phyloP scores from a whole-genome alignment of 2,113 vertebrate genomes.

The Sialia sialis region DNA sequence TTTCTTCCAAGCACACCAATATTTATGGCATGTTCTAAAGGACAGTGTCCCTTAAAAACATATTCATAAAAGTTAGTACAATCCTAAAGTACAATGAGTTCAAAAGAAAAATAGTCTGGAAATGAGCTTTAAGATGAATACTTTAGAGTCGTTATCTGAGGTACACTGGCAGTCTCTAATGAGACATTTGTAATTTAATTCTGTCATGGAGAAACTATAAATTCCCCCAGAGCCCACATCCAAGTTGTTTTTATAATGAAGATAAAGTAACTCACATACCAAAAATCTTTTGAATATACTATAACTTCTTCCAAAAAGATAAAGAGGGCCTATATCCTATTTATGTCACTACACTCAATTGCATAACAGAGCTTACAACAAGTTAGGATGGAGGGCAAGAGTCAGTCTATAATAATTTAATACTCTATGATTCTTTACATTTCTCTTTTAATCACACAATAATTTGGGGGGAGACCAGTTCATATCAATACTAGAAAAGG shows the following conservation, averaged over 20 bases:
- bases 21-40: conserved; percentile 44
- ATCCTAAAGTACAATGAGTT: background rate
- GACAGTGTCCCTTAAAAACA: conserved; percentile 27
- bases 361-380: conserved; percentile 58
- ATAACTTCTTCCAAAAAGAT: conserved; percentile 72
- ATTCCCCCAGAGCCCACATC: conserved; percentile 60
- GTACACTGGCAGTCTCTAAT: conserved; percentile 70
- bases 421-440: conserved; percentile 38
- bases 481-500: conserved; percentile 54
- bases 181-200: conserved; percentile 73
- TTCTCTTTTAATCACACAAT: conserved; percentile 53
- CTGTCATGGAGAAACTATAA: conserved; percentile 58
- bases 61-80: conserved; percentile 44
- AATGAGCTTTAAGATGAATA: conserved; percentile 53
- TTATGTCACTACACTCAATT: conserved; percentile 56
- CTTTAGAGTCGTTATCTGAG: conserved; percentile 58
- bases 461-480: conserved; percentile 34
- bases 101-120: conserved; percentile 46
- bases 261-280: conserved; percentile 74
- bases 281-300: conserved; percentile 67
- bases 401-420: conserved; percentile 46
- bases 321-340: conserved; percentile 59
- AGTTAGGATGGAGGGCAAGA: conserved; percentile 47
- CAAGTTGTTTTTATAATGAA: conserved; percentile 71
- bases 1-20: background rate